Conservation (phyloP, 2,797 vertebrate genomes). For the Poecilia gillii region DNA sequence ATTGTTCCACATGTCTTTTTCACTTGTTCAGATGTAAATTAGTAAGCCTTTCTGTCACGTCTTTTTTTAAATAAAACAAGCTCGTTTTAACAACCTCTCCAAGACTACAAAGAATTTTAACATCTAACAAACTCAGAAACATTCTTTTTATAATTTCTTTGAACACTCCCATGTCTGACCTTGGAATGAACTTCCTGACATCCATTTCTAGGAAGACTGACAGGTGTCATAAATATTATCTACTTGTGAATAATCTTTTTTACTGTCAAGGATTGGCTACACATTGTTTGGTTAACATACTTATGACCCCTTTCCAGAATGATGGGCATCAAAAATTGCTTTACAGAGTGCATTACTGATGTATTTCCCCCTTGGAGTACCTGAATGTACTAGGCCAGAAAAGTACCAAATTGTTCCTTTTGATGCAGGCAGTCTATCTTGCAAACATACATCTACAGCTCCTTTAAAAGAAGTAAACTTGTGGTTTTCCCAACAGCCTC, state of each 20-base stretch:
- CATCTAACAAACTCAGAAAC: conserved; percentile 1
- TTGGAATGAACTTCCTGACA: background rate
- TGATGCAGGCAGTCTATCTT: background rate
- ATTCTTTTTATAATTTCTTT: background rate
- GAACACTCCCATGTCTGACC: background rate
- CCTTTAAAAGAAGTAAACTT: background rate
- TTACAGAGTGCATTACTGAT: background rate
- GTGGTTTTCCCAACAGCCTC: background rate
- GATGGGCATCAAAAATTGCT: background rate
- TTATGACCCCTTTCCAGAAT: background rate
- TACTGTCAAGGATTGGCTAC: background rate
- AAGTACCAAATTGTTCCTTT: background rate
- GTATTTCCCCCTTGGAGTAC: background rate
- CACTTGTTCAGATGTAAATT: background rate
- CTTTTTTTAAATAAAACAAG: background rate
- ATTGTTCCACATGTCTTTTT: background rate
- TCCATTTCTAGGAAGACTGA: conserved; percentile 4
- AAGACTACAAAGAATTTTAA: background rate
- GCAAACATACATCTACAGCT: background rate
- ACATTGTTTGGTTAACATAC: conserved; percentile 2
- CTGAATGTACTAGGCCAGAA: background rate
- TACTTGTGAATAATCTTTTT: conserved; percentile 8
- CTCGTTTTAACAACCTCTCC: background rate
- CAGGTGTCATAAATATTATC: conserved; percentile 9
- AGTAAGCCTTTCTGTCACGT: background rate